phyloP scores from a whole-genome alignment of 2,113 vertebrate genomes.

The Anolis sagrei region DNA sequence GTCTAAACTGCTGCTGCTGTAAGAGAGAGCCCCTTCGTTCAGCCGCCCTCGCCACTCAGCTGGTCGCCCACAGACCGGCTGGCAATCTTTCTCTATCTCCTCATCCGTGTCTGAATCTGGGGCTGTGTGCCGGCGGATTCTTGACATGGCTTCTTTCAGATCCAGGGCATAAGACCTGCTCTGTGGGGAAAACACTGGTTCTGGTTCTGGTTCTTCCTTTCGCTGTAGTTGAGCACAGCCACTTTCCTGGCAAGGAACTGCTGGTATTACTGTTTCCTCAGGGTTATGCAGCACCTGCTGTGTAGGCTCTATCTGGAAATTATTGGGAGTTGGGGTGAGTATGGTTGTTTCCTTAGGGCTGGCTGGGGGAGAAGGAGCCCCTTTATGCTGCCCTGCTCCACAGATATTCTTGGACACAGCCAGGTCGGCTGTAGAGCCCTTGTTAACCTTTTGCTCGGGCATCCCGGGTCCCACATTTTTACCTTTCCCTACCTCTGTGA shows the following conservation, averaged over 20 bases:
- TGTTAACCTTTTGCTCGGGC: neutral
- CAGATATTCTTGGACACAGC: no score
- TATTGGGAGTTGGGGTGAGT: neutral
- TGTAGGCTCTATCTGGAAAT: neutral
- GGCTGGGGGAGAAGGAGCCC: neutral
- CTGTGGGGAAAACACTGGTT: neutral
- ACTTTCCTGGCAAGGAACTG: conserved; percentile 3
- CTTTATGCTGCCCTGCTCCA: neutral
- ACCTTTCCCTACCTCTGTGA: neutral
- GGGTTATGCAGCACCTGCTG: neutral
- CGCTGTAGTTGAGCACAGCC: conserved; percentile 47
- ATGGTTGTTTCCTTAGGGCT: neutral
- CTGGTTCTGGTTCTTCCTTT: neutral
- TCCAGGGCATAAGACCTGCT: conserved; percentile 73
- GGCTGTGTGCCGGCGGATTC: conserved; percentile 91
- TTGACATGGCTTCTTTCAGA: conserved; percentile 86
- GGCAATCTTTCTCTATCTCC: conserved; percentile 70
- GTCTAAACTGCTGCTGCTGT: conserved; percentile 75
- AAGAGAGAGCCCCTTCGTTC: conserved; percentile 68
- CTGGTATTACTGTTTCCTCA: neutral
- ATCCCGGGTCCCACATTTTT: neutral
- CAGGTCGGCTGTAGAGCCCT: neutral
- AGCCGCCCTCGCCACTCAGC: neutral
- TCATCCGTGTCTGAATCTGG: conserved; percentile 92
- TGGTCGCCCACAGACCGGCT: neutral